Base-by-base conservation (phyloP, 1,140 invertebrate genomes). In the Armadillidium nasatum region DNA sequence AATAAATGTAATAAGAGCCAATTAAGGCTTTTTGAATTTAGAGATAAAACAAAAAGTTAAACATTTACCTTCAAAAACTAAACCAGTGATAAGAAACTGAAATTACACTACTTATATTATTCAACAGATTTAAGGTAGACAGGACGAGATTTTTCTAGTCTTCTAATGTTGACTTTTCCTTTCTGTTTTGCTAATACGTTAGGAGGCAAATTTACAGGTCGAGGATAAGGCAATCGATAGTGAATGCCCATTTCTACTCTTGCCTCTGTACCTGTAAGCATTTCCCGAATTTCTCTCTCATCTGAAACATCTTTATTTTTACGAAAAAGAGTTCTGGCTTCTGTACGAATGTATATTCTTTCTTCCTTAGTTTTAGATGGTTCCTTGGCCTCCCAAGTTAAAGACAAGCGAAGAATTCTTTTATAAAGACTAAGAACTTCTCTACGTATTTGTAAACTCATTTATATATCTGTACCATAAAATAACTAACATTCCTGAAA, bases 91-190 rank as follows among this genome's bases (percentile, higher is more conserved):
- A 33, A 33, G 33, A 3, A 33, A 33, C 6, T n/a, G n/a, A 33
- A 33, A 33, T 33, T 33, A n/a, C n/a, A n/a, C n/a, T n/a, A n/a
- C n/a, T n/a, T n/a, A n/a, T n/a, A 33, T 33, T 33, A 33, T 33
- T 60, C 50, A 19, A 60, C 19, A 13, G 50, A 60, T 60, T 60
- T 60, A 15, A 60, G 11, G 7, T 60, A 60, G 7, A 60, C 19
- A 60, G 50, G 50, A 19, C 50, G 50, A 2, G 50, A 60, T 60
- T 60, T 60, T 15, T 60, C 50, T 2, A 15, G 11, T 60, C 50
- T 60, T 60, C 50, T 60, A 15, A 15, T 60, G 50, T 60, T 60
- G 11, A 19, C 50, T 60, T 60, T 60, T 60, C 50, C 50, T 60
- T 60, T 19, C 19, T 60, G 11, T 15, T 13, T 15, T 1, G 50